Conservation (phyloP, 2,113 vertebrate genomes). For the Zosterops pallidus region DNA sequence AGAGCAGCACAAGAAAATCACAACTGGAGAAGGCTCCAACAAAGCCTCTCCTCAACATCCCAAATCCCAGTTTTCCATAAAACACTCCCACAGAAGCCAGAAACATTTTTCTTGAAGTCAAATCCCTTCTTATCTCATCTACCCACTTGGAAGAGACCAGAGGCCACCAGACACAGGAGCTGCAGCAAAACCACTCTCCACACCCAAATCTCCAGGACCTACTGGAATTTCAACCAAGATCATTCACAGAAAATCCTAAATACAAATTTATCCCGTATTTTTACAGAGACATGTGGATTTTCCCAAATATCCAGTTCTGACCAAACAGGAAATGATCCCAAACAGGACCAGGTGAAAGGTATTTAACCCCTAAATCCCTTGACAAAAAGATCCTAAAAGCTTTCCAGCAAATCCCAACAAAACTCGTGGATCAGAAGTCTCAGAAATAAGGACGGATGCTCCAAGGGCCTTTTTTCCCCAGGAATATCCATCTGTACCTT, state of each 20-base stretch:
- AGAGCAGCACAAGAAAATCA: background rate
- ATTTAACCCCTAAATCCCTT: background rate
- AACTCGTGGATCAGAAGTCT: background rate
- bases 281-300: fast-evolving
- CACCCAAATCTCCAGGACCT: background rate
- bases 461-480: background rate
- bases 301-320: background rate
- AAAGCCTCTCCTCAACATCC: background rate
- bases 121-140: background rate
- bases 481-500: background rate
- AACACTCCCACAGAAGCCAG: background rate
- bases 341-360: background rate
- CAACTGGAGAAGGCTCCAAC: background rate
- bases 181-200: background rate
- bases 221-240: background rate
- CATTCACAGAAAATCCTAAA: fast-evolving
- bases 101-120: background rate
- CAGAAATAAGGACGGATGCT: background rate
- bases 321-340: background rate
- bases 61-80: background rate
- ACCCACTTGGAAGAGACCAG: background rate
- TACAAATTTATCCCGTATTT: background rate
- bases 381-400: background rate
- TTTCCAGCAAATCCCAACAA: background rate
- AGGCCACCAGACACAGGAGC: background rate